Evolutionary conservation across 2,797 vertebrate genomes (phyloP), one percentile per base, ranked within the genome.

Genomic region (Menidia menidia): DNA sequence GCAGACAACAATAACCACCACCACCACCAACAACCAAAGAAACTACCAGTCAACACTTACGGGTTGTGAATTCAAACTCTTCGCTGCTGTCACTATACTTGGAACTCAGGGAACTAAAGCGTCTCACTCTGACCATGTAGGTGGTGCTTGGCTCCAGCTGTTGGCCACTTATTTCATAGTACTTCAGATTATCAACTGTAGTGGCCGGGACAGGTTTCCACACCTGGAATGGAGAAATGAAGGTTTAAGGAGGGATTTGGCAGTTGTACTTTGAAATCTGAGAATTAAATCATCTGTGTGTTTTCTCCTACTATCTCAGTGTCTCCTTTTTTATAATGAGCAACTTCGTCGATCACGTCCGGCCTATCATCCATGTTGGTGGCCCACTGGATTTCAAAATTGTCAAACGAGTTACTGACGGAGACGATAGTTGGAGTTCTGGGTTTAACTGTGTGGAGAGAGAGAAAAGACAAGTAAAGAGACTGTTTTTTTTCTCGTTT

Each of bases 121-220:
- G 89, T 55, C n/a, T 81, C 60, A 91, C 62, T 0, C 61, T 83
- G 75, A 92, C 70, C 43, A 66, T 1, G 39, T 92, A 92, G 0
- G 60, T 30, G 5, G 84, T 77, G 6, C 12, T 73, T 0, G 81
- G 16, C 9, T 82, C 31, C 74, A 92, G 30, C 1, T 14, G 0
- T 6, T 0, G 0, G 12, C 71, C 57, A 25, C 0, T 4, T 53
- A 92, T 86, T 32, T 31, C 35, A 71, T 3, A 66, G 50, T 1
- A n/a, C 2, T 52, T 35, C 4, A 1, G 0, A 25, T 2, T 14
- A 7, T 14, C 0, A 0, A 3, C 0, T 16, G 0, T 8, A 2
- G 9, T 9, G 16, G 35, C 43, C 0, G 0, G 2, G 16, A 68
- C 0, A 0, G 0, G 0, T 13, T 2, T 0, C 5, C 0, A 0